phyloP scores from a whole-genome alignment of 2,888 invertebrate species.

The Drosophila limbata region DNA sequence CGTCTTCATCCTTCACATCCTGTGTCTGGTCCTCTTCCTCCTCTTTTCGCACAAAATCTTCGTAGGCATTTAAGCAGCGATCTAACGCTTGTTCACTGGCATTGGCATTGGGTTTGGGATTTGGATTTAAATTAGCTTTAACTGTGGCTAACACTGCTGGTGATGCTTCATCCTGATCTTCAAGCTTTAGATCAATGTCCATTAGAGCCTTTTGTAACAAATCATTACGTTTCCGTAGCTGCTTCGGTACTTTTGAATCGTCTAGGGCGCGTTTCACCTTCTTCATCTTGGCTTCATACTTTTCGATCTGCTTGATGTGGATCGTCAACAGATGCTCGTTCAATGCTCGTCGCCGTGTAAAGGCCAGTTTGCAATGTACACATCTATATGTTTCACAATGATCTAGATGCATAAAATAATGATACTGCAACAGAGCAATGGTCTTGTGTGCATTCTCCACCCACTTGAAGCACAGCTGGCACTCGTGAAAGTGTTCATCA shows the following conservation, averaged over 20 bases:
- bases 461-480: constrained; percentile 78
- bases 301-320: constrained; percentile 62
- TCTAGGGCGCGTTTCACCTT: constrained; percentile 47
- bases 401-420: constrained; percentile 79
- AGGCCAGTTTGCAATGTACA: constrained; percentile 71
- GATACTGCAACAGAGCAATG: constrained; percentile 80
- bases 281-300: constrained; percentile 58
- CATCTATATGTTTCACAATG: constrained; percentile 77
- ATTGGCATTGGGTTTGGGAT: constrained; percentile 26
- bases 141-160: background rate
- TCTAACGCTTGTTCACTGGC: constrained; percentile 74
- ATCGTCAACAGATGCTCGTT: constrained; percentile 65
- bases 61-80: constrained; percentile 75
- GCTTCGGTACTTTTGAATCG: constrained; percentile 5
- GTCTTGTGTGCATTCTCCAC: constrained; percentile 79
- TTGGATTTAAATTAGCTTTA: background rate
- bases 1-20: constrained; percentile 29
- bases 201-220: constrained; percentile 71
- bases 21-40: constrained; percentile 7
- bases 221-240: constrained; percentile 59
- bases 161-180: constrained; percentile 34
- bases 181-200: constrained; percentile 73
- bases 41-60: constrained; percentile 65
- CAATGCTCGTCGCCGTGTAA: constrained; percentile 71
- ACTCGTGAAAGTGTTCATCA: constrained; percentile 77